Evolutionary conservation across 2,113 vertebrate species (phyloP), one percentile per base, ranked within the genome.

Genomic region (Hydrochoerus hydrochaeris): DNA sequence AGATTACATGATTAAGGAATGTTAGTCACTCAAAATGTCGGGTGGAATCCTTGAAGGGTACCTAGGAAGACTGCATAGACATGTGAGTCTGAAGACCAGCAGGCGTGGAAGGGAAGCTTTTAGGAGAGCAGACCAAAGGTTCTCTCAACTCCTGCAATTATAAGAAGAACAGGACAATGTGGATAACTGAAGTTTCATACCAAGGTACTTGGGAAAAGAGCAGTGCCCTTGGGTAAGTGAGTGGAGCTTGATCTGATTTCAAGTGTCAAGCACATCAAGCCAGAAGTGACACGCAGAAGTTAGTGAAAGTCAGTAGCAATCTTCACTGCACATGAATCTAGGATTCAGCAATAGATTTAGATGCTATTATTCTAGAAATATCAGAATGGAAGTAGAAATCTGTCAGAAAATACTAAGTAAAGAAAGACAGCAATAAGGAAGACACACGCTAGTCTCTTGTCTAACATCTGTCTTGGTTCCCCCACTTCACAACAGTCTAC

Each of bases 261-360:
- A 71, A 71, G 1, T 2, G 1, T 57, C 35, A 80, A 17, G n/a
- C 4, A 24, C 4, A n/a, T 35, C 52, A 35, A 91, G 49, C 30
- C 26, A 52, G 63, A 88, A 75, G 35, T 12, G 26, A 69, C 46
- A 44, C 17, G 19, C 32, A 62, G 41, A 92, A 84, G 35, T n/a
- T 32, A 85, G 28, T 13, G 19, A 60, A 57, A 28, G 44, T 2
- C 5, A 19, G n/a, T 5, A 58, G 69, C 38, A 44, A 49, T 57
- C 52, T 86, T 32, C 13, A 32, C 20, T 19, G 35, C 46, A 44
- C 0, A 0, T 7, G 35, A 19, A 28, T 19, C 8, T 4, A 49
- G 32, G 28, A 77, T 35, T 6, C 44, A 81, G 35, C 2, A 35
- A 32, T 0, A 0, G 20, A 24, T 35, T 7, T 20, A 16, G 46